Percentiles rank a stretch among this genome's conserved stretches.
Evolutionary conservation across 1,140 invertebrate species (phyloP).

Genomic region (Cydia pomonella): DNA sequence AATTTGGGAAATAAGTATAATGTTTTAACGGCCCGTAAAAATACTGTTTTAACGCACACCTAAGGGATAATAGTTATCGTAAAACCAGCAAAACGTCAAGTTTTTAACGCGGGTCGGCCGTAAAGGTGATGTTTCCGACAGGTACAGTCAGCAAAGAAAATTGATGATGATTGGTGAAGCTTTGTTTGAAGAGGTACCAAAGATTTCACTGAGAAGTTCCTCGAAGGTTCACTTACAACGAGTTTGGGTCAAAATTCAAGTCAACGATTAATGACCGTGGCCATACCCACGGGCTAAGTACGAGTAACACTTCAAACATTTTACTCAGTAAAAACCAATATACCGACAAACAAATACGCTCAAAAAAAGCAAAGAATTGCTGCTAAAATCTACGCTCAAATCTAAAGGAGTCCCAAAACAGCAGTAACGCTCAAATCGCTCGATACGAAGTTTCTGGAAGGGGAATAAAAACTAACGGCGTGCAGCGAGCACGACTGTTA

Average conservation of each 20-base stretch:
- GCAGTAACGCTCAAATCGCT: conserved; percentile 7
- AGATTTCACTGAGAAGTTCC: no score
- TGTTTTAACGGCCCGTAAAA: not conserved
- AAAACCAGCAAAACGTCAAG: not conserved
- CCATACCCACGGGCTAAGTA: no score
- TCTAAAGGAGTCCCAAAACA: not conserved
- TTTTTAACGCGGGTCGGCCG: not conserved
- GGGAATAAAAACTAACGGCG: not conserved
- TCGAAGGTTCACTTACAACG: no score
- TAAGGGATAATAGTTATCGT: conserved; percentile 8
- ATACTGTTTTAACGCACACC: not conserved
- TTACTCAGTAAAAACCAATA: not conserved
- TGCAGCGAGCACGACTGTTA: not conserved
- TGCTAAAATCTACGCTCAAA: not conserved
- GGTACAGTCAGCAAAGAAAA: not conserved
- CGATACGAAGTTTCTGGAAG: not conserved
- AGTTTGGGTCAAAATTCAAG: no score
- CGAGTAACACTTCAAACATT: no score
- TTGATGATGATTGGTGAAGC: not conserved
- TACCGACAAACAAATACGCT: not conserved
- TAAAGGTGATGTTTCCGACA: not conserved
- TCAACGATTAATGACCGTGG: no score
- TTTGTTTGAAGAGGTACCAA: not conserved
- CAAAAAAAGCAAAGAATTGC: not conserved
- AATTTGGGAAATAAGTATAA: not conserved